Evolutionary conservation across 2,888 invertebrate genomes (phyloP), one percentile per base, ranked within the genome.

Genomic region (Dromius quadrimaculatus): DNA sequence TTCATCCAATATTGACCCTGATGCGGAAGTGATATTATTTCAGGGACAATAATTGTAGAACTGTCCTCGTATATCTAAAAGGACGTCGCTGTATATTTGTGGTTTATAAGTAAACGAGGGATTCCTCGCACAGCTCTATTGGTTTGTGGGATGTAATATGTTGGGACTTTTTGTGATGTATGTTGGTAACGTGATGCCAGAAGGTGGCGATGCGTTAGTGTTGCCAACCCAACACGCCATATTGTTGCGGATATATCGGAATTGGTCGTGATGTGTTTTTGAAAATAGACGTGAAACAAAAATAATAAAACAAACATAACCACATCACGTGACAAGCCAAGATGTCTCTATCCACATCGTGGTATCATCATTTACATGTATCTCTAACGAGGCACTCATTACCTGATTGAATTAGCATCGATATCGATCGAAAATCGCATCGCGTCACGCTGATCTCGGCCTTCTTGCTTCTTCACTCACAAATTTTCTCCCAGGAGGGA

Each of bases 391-490:
- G 77, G 73, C 74, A 73, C 63, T 68, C 71, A 68, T 68, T 68
- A 75, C 76, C 75, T 74, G 75, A 75, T 74, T 74, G 74, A 75
- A 78, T 78, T 78, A 77, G 75, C 78, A 78, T 68, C 77, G 78
- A 78, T 78, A 78, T 73, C 65, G 76, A 78, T 78, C 78, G 62
- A 38, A 28, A 17, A 41, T 62, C 36, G 59, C 36, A 59, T 38
- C 66, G 36, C 23, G 66, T 66, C 66, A 38, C 66, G 54, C 41
- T 32, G 64, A 17, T 36, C 50, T 22, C 20, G 11, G 9, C 13
- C 8, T 28, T 36, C 36, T 32, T 32, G 32, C 5, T 5, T 32
- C 32, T 32, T 36, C 59, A 59, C n/a, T 59, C 36, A 59, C 59
- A 34, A 34, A 34, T 59, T 19, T 22, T n/a, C n/a, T 19, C 20